phyloP scores from a whole-genome alignment of 2,113 vertebrate genomes.

The Calyptommatus sinebrachiatus region DNA sequence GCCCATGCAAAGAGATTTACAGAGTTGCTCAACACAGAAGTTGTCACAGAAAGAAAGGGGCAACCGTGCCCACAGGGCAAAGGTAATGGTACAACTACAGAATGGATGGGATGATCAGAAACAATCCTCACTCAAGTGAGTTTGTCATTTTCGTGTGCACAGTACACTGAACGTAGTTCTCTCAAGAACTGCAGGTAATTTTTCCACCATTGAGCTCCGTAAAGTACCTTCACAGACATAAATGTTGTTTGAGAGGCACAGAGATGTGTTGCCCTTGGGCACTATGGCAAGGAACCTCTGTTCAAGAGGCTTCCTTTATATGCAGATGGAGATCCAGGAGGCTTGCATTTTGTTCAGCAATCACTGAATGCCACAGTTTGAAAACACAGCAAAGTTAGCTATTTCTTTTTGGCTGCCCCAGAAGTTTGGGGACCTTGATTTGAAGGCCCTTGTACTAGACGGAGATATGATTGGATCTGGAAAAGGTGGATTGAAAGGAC shows the following conservation, averaged over 20 bases:
- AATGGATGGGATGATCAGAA: not conserved
- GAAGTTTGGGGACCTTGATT: not conserved
- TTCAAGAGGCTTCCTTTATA: not conserved
- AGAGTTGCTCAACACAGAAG: constrained; percentile 47
- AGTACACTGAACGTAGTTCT: not conserved
- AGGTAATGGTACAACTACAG: not conserved
- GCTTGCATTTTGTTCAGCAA: not conserved
- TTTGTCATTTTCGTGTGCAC: not conserved
- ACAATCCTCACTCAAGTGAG: not conserved
- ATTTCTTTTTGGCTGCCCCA: not conserved
- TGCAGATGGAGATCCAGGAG: not conserved
- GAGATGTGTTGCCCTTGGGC: not conserved
- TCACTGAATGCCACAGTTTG: not conserved
- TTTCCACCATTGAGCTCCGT: not conserved
- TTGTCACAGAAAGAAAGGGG: constrained; percentile 32
- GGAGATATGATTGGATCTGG: not conserved
- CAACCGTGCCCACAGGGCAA: not conserved
- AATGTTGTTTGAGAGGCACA: not conserved
- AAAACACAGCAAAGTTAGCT: not conserved
- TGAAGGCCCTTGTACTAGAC: not conserved
- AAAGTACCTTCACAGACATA: not conserved
- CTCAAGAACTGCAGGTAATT: not conserved
- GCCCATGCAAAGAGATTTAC: constrained; percentile 32
- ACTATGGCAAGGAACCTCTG: not conserved
- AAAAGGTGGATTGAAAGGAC: not conserved